A percentile compares a stretch with the other conserved stretches of the same genome.
Evolutionary conservation across 2,113 vertebrate species (phyloP).

Genomic region (Leucosticte australis): DNA sequence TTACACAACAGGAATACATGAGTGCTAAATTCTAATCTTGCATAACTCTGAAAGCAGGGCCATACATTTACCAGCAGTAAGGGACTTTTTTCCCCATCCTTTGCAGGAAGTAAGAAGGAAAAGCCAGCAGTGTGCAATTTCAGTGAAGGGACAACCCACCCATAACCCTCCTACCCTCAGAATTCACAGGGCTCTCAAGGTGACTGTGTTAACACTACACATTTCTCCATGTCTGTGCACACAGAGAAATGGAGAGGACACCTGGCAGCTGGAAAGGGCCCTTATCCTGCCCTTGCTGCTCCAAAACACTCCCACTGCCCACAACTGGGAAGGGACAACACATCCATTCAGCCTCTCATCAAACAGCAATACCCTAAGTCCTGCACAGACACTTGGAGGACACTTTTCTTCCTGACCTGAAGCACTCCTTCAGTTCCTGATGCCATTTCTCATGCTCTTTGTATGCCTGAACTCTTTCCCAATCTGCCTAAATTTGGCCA

Average conservation of each 20-base stretch:
- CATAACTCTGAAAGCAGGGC: background rate
- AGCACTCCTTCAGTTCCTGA: accelerated
- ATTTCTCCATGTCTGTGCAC: accelerated
- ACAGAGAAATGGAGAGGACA: background rate
- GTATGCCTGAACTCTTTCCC: background rate
- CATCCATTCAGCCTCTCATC: background rate
- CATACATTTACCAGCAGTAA: background rate
- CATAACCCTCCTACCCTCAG: background rate
- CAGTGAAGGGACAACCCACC: background rate
- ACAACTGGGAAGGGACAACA: background rate
- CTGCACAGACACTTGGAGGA: background rate
- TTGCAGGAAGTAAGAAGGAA: background rate
- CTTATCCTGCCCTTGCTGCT: background rate
- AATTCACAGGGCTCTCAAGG: background rate
- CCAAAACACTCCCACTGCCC: background rate
- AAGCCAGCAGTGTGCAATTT: background rate
- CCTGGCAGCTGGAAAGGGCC: background rate
- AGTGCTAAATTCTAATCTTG: background rate
- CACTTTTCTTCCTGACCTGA: background rate
- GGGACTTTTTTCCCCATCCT: background rate
- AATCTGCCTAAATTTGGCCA: background rate
- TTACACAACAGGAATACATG: background rate
- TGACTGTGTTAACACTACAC: background rate
- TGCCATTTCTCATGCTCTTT: background rate
- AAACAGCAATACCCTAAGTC: accelerated